These are phyloP conservation scores for Dromius quadrimaculatus DNA, from an alignment of 2,888 invertebrate genomes.

Conservation along the genomic window DNA sequence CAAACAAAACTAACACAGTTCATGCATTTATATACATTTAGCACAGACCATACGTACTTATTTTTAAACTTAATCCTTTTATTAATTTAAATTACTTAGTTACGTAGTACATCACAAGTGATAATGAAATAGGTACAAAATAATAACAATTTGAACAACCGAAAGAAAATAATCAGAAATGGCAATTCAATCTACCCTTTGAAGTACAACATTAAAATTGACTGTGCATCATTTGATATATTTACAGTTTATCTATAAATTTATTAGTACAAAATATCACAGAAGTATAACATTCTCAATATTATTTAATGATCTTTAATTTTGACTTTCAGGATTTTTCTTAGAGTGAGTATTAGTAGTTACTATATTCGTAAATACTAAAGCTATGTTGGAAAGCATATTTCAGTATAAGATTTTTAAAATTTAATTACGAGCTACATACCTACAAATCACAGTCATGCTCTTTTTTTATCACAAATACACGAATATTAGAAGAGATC, in stretches of 20 bases:
- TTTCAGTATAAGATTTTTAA: slow-evolving; percentile 19
- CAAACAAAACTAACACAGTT: slow-evolving; percentile 36
- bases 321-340: slow-evolving; percentile 3
- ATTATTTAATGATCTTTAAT: not conserved
- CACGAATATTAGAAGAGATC: no score
- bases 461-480: no score
- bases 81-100: slow-evolving; percentile 16
- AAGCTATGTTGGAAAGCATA: slow-evolving; percentile 17
- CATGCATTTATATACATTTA: slow-evolving; percentile 43
- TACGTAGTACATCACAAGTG: slow-evolving; percentile 32
- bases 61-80: slow-evolving; percentile 5
- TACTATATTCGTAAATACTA: not conserved
- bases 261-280: slow-evolving; percentile 40
- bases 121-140: slow-evolving; percentile 17
- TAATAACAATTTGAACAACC: slow-evolving; percentile 6
- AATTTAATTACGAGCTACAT: not conserved
- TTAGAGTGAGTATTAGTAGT: slow-evolving; percentile 6
- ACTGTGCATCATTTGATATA: slow-evolving; percentile 13
- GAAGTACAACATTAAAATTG: not conserved
- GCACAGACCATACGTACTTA: slow-evolving; percentile 35
- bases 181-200: slow-evolving; percentile 20
- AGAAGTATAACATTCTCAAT: slow-evolving; percentile 19
- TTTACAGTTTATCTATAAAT: slow-evolving; percentile 25
- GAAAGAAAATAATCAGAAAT: slow-evolving; percentile 6
- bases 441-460: slow-evolving; percentile 17